Evolutionary conservation across 1,140 invertebrate species (phyloP).

Genomic region (Heliconius hermathena): DNA sequence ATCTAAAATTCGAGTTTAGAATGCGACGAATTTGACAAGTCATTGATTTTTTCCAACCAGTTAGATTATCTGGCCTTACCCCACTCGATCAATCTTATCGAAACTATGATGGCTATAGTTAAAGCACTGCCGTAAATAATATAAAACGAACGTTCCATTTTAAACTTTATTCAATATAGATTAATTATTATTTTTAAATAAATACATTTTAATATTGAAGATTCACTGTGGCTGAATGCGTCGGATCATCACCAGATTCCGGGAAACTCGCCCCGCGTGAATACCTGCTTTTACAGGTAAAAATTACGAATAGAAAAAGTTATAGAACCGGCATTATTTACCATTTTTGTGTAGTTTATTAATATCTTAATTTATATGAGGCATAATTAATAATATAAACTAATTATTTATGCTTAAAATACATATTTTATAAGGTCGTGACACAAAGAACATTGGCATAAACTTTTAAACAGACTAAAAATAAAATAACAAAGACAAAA

Average conservation of each 20-base stretch:
- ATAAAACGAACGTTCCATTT: neutral
- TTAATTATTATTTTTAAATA: slow-evolving; percentile 2
- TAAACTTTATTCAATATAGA: neutral
- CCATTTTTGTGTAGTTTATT: neutral
- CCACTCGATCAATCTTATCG: slow-evolving; percentile 81
- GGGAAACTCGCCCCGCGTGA: slow-evolving; percentile 78
- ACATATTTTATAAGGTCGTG: too few species aligned
- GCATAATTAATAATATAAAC: too few species aligned
- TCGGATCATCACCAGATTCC: slow-evolving; percentile 80
- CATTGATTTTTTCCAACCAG: slow-evolving; percentile 73
- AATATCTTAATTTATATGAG: neutral
- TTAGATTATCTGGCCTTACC: slow-evolving; percentile 79
- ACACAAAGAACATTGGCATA: too few species aligned
- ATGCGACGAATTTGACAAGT: slow-evolving; percentile 80
- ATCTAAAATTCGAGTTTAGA: slow-evolving; percentile 60
- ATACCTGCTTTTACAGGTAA: slow-evolving; percentile 80
- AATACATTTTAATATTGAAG: slow-evolving; percentile 20
- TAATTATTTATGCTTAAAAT: too few species aligned
- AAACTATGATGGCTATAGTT: slow-evolving; percentile 50
- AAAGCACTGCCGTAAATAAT: slow-evolving; percentile 20
- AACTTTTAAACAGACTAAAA: too few species aligned
- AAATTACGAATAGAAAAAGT: slow-evolving; percentile 33
- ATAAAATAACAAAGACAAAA: too few species aligned
- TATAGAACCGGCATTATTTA: slow-evolving; percentile 37
- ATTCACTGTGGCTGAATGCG: slow-evolving; percentile 56